These are phyloP conservation scores for Sarcoramphus papa DNA, from an alignment of 2,797 vertebrate species.

Conservation along the genomic window DNA sequence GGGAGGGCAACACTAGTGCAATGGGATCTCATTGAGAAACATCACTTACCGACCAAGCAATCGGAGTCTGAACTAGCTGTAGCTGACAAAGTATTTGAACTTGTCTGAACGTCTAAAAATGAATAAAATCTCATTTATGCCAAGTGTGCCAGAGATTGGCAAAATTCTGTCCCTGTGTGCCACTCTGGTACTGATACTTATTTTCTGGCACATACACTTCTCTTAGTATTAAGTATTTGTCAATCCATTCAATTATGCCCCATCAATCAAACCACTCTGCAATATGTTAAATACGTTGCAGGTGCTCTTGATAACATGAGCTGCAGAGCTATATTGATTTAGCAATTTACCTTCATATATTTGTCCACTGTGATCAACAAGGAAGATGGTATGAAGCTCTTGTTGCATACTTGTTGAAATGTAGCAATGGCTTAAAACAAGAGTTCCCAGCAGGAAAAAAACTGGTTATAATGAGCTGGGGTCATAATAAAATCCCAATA, in stretches of 20 bases:
- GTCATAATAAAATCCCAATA: not conserved
- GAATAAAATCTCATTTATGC: not conserved
- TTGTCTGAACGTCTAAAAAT: not conserved
- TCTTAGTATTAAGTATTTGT: not conserved
- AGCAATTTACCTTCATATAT: not conserved
- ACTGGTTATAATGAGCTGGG: not conserved
- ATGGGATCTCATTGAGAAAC: not conserved
- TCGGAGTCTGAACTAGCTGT: fast-evolving
- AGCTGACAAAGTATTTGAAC: not conserved
- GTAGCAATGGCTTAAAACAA: not conserved
- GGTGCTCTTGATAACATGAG: not conserved
- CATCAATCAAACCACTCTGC: not conserved
- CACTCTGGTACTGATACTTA: not conserved
- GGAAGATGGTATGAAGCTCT: not conserved
- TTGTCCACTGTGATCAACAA: not conserved
- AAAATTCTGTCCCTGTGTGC: not conserved
- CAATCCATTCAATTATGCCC: not conserved
- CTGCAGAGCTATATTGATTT: not conserved
- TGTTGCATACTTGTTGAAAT: not conserved
- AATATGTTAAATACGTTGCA: not conserved
- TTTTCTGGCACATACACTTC: not conserved
- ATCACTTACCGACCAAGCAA: not conserved
- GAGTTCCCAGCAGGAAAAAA: not conserved
- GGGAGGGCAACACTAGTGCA: not conserved
- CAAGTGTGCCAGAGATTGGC: not conserved